Evolutionary conservation across 1,140 invertebrate species (phyloP).

Genomic region (Rhopalosiphum padi): DNA sequence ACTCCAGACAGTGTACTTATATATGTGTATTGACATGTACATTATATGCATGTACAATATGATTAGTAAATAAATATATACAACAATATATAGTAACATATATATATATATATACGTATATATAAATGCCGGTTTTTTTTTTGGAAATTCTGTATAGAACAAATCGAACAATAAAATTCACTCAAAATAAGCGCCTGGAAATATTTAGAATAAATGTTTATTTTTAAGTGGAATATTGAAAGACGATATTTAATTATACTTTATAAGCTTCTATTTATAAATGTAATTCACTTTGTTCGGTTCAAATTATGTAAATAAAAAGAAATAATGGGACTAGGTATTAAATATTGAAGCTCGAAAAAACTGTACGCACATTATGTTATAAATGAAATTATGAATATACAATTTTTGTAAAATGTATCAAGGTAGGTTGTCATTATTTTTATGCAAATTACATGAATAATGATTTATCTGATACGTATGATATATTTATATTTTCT

Average conservation of each 20-base stretch:
- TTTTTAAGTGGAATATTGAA: neutral
- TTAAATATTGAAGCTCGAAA: neutral
- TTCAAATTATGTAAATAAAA: neutral
- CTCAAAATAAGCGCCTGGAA: neutral
- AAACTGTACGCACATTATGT: neutral
- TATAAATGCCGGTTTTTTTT: neutral
- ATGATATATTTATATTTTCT: neutral
- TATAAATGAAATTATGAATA: neutral
- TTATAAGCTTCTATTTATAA: neutral
- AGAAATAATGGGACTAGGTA: neutral
- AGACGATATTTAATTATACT: neutral
- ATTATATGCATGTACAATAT: neutral
- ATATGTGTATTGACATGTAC: neutral
- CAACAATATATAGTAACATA: neutral
- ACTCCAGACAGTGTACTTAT: neutral
- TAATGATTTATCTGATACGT: neutral
- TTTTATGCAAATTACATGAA: neutral
- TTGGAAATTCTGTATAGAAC: neutral
- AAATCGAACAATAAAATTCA: neutral
- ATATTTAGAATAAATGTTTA: neutral
- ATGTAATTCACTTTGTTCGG: neutral
- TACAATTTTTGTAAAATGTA: neutral
- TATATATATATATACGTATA: too few relatives aligned
- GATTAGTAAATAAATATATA: neutral
- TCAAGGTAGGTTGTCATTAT: neutral